Evolutionary conservation across 2,113 vertebrate species (phyloP), one percentile per base, ranked within the genome.

Genomic region (Paracanthobrama guichenoti): DNA sequence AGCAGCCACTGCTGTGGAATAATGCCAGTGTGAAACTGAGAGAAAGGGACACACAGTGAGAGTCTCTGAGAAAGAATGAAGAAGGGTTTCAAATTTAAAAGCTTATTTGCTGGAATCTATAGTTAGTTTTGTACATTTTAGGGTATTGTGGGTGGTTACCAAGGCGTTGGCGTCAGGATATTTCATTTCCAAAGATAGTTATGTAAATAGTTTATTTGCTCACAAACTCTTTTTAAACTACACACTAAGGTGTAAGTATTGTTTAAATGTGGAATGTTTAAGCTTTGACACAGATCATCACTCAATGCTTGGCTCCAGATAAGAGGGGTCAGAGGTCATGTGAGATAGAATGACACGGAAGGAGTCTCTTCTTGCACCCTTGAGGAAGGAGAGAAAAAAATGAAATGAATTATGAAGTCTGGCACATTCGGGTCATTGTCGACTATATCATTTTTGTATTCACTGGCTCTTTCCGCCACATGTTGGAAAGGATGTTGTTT

Each of bases 261-360:
- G 46, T 81, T 81, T 74, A n/a, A 75, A 79, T 48, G 26, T 74
- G 55, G 44, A 24, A 39, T 71, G 57, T 73, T 81, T 73, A 71
- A n/a, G 20, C 79, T 72, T 9, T 18, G 20, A 60, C 48, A 26
- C 48, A 3, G 18, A 82, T 46, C 57, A 62, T 50, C 48, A 42
- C 64, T 80, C 75, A 20, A 44, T 6, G 42, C 60, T 80, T 44
- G 8, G 59, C 7, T 59, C 66, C 10, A n/a, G 84, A 82, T 85
- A 85, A 81, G 67, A 4, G 20, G 13, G 84, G 84, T 81, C 77
- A 50, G 31, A 84, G 84, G 88, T 85, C 72, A 24, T 39, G 24
- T 24, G 26, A 35, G 71, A 39, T 78, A 69, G 81, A 77, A 69
- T 55, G 64, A 71, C 85, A 35, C 28, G 0, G 35, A 57, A 42